A percentile compares a stretch with the other conserved stretches of the same genome.
Conservation (phyloP, 2,113 vertebrate genomes). For the Sakesphorus luctuosus region DNA sequence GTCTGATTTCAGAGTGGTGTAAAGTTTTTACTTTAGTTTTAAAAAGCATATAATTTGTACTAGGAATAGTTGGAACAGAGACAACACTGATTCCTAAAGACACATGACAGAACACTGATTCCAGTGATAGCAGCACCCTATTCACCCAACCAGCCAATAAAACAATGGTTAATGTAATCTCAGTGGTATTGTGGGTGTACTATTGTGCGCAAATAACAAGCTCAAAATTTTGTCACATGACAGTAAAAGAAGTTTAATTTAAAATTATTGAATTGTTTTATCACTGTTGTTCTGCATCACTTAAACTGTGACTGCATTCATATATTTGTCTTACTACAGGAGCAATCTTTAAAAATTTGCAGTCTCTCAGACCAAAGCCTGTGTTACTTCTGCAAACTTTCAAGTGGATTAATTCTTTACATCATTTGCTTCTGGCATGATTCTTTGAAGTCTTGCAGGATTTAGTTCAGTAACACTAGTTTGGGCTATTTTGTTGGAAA, state of each 20-base stretch:
- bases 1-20: neutral
- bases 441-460: neutral
- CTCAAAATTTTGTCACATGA: neutral
- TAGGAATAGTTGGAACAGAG: neutral
- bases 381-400: neutral
- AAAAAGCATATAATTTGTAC: neutral
- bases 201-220: neutral
- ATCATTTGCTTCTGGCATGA: neutral
- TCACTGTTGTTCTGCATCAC: neutral
- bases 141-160: neutral
- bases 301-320: neutral
- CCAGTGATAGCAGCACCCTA: neutral
- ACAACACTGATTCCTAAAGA: neutral
- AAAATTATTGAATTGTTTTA: neutral
- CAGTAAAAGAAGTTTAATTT: neutral
- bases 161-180: neutral
- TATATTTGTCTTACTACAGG: neutral
- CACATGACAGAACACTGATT: neutral
- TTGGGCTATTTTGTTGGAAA: neutral
- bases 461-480: neutral
- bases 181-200: neutral
- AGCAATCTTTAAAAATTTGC: neutral
- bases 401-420: neutral
- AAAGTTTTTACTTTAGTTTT: neutral
- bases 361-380: neutral